These are phyloP conservation scores for Argyra leucocephala DNA, from an alignment of 2,888 invertebrate genomes.

Conservation along the genomic window DNA sequence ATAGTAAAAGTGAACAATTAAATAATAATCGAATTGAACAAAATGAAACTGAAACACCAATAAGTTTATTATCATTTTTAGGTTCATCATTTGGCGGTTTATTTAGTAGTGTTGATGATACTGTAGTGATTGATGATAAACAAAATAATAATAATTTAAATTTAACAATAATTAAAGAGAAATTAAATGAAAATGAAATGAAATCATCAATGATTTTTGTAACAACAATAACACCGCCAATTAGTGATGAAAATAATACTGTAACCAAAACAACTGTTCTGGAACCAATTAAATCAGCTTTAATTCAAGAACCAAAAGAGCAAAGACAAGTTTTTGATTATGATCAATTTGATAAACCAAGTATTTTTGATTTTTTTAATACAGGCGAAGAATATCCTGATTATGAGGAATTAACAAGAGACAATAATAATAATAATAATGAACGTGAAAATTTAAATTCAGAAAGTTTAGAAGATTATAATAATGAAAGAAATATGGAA, in stretches of 20 bases:
- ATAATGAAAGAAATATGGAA: neutral
- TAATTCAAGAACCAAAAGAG: constrained; percentile 22
- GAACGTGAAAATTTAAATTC: neutral
- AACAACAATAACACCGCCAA: constrained; percentile 22
- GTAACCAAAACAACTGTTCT: constrained; percentile 19
- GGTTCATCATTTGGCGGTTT: constrained; percentile 35
- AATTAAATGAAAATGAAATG: too few relatives aligned
- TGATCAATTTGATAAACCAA: constrained; percentile 39
- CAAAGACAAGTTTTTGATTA: constrained; percentile 41
- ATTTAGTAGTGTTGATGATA: constrained; percentile 31
- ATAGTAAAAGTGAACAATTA: constrained; percentile 10
- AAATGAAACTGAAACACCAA: neutral
- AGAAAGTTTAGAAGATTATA: neutral
- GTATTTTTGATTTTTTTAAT: constrained; percentile 10
- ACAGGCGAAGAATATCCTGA: neutral
- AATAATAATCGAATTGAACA: constrained; percentile 25
- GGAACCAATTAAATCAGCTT: constrained; percentile 18
- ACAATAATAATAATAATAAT: neutral
- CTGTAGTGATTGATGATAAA: constrained; percentile 19
- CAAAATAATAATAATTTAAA: constrained; percentile 16
- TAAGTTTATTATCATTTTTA: constrained; percentile 36
- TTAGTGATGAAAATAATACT: neutral
- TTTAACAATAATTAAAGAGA: constrained; percentile 8
- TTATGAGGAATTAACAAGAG: neutral
- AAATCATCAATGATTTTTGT: constrained; percentile 20